These are phyloP conservation scores for Thecocarcelia acutangulata DNA, from an alignment of 2,888 invertebrate genomes.

Conservation along the genomic window DNA sequence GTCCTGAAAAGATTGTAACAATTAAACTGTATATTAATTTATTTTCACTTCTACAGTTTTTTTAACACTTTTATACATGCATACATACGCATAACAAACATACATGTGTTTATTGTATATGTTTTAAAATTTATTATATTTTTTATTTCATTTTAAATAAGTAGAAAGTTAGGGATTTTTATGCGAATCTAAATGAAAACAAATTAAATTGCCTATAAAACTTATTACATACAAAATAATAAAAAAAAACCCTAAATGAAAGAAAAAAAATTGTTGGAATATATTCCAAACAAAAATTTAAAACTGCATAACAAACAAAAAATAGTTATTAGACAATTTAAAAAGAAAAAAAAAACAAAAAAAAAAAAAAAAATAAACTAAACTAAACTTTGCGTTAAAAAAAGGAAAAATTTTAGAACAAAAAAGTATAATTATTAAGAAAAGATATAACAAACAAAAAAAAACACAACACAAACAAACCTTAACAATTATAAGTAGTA, in stretches of 20 bases:
- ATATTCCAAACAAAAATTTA: constrained; percentile 66
- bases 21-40: background rate
- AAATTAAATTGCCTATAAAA: constrained; percentile 55
- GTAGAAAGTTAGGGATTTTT: constrained; percentile 65
- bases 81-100: constrained; percentile 39
- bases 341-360: constrained; percentile 55
- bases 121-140: constrained; percentile 56
- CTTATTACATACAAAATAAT: constrained; percentile 47
- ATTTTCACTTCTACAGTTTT: background rate
- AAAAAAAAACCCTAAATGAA: constrained; percentile 34
- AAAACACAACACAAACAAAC: constrained; percentile 31
- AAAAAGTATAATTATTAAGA: constrained; percentile 54
- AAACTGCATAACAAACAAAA: constrained; percentile 61
- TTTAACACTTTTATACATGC: background rate
- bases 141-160: constrained; percentile 46
- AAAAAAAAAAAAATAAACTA: constrained; percentile 61
- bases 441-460: constrained; percentile 39
- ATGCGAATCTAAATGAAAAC: constrained; percentile 61
- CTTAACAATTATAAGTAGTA: constrained; percentile 52
- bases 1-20: background rate
- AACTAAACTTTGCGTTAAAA: constrained; percentile 60
- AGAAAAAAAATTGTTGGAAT: constrained; percentile 53
- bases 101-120: constrained; percentile 7
- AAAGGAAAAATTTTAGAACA: constrained; percentile 58
- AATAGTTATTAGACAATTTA: constrained; percentile 63